These are phyloP conservation scores for Paraescarpia echinospica DNA, from an alignment of 1,140 invertebrate species.

Conservation along the genomic window DNA sequence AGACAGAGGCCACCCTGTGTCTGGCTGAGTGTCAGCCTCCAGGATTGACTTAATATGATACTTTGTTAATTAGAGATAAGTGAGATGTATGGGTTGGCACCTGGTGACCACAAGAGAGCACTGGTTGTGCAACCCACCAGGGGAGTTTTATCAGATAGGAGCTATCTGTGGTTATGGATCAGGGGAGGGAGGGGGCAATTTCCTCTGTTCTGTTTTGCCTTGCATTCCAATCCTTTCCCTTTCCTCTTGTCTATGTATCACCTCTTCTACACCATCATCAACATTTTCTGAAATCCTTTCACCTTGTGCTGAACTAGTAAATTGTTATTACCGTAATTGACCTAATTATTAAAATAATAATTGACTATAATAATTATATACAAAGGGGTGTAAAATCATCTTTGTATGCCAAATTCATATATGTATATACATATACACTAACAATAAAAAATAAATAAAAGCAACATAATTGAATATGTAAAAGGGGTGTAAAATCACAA, in stretches of 20 bases:
- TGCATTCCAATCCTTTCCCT: neutral
- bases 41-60: neutral
- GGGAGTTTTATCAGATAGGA: neutral
- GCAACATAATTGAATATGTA: too few relatives aligned
- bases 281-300: neutral
- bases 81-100: neutral
- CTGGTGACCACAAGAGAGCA: neutral
- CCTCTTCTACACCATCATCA: neutral
- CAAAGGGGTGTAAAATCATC: too few relatives aligned
- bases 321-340: neutral
- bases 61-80: conserved; percentile 1
- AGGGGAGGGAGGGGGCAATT: neutral
- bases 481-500: too few relatives aligned
- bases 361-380: too few relatives aligned
- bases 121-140: neutral
- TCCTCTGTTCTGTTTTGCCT: neutral
- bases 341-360: too few relatives aligned
- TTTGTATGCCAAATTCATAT: too few relatives aligned
- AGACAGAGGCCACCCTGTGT: neutral
- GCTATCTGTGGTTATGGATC: neutral
- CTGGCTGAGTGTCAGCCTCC: neutral
- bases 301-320: neutral
- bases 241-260: neutral
- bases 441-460: too few relatives aligned
- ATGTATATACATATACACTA: too few relatives aligned